Evolutionary conservation across 2,113 vertebrate species (phyloP), one percentile per base, ranked within the genome.

Genomic region (Puffinus mauretanicus): DNA sequence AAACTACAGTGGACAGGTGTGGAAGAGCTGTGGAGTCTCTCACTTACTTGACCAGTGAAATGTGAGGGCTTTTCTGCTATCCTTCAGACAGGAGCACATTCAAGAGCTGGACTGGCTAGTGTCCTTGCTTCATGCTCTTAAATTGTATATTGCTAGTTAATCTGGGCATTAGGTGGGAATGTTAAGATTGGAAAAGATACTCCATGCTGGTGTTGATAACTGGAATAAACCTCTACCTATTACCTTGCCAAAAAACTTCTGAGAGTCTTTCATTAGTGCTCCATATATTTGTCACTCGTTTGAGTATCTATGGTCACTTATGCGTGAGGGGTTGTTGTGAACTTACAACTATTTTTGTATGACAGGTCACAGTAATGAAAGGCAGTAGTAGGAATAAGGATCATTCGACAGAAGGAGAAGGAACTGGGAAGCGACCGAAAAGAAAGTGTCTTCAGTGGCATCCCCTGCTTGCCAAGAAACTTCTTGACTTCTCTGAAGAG

Each of bases 371-470:
- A 98, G 98, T 98, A 98, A 99, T 99, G 99, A 99, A 99, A 98
- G 99, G 99, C 97, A 99, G 98, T 98, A 99, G 98, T 97, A 98
- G 99, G 98, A 98, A 98, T 98, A 99, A 99, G 98, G 99, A 99
- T 97, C 98, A 98, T 84, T 98, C 98, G 84, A 97, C 97, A 97
- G 99, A 99, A 97, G 99, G 98, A 94, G 99, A 99, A 98, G 98
- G 98, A 94, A 96, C 98, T 92, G 98, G 98, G 77, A 99, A 99
- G 96, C 98, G 99, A 88, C 99, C 99, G 93, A 99, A 99, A 97
- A 98, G 99, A 47, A 99, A 99, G 98, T 99, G 99, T 97, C 98
- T 99, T 91, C 99, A 99, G 98, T 99, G 99, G 99, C 99, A 99
- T 98, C 99, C 99, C 11, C 98, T 99, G 87, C 98, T 99, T 78